Percentiles rank a stretch among this genome's conserved stretches.
These are phyloP conservation scores for Zaprionus davidi DNA, from an alignment of 1,140 invertebrate genomes.

Conservation along the genomic window DNA sequence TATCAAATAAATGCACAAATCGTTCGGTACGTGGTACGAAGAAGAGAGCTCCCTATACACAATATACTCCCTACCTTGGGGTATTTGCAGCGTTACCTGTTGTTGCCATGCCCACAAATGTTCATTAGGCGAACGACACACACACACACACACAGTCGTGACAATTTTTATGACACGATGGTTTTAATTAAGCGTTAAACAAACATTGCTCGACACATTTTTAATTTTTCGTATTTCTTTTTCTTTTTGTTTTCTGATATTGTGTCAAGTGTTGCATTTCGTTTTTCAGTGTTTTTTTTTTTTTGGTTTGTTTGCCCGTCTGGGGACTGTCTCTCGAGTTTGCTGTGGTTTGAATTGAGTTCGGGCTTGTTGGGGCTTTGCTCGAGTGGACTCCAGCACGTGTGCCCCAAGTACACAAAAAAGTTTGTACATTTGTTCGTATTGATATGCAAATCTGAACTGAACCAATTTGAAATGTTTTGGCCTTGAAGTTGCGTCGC, in stretches of 20 bases:
- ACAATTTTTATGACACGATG: conserved; percentile 57
- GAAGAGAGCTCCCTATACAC: conserved; percentile 11
- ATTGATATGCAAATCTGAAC: conserved; percentile 68
- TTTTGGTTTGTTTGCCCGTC: conserved; percentile 20
- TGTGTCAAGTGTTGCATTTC: conserved; percentile 49
- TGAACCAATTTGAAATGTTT: conserved; percentile 68
- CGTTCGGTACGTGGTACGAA: conserved; percentile 32
- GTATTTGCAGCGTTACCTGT: conserved; percentile 36
- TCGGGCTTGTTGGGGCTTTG: conserved; percentile 22
- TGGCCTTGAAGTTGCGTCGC: conserved; percentile 64
- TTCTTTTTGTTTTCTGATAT: conserved; percentile 15
- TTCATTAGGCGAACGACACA: conserved; percentile 27
- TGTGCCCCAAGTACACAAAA: conserved; percentile 43
- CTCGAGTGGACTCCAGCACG: conserved; percentile 46
- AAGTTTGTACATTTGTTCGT: conserved; percentile 45
- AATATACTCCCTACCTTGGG: conserved; percentile 31
- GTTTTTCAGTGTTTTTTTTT: conserved; percentile 11
- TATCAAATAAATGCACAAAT: conserved; percentile 55
- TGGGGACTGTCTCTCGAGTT: conserved; percentile 11
- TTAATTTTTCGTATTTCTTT: conserved; percentile 15
- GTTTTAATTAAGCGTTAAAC: conserved; percentile 57
- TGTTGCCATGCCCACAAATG: conserved; percentile 48
- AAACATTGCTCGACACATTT: conserved; percentile 60
- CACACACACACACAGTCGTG: conserved; percentile 45
- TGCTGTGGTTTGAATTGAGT: conserved; percentile 16